Evolutionary conservation across 2,888 invertebrate species (phyloP).

Genomic region (Mechanitis mazaeus): DNA sequence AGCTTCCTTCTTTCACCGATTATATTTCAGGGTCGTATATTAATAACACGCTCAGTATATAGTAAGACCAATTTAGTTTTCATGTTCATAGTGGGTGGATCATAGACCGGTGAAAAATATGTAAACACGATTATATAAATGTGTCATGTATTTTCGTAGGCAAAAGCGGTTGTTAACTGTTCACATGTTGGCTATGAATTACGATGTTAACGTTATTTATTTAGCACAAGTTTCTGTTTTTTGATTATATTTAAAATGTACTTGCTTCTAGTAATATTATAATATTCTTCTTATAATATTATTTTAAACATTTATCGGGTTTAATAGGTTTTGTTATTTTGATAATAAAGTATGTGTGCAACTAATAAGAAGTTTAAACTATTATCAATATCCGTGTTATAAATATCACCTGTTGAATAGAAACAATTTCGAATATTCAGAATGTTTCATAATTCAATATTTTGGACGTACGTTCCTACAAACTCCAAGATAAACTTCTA

Average conservation of each 20-base stretch:
- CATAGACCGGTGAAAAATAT: neutral
- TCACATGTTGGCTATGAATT: no score
- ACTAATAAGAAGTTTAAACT: neutral
- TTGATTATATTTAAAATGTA: no score
- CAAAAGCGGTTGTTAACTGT: neutral
- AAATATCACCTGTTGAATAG: constrained; percentile 2
- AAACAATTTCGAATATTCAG: neutral
- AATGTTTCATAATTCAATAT: constrained; percentile 3
- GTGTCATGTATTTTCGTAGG: neutral
- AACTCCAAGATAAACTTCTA: constrained; percentile 13
- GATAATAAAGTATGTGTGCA: no score
- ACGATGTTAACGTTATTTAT: no score
- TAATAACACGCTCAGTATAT: neutral
- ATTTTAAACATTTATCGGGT: no score
- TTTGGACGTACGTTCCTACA: constrained; percentile 5
- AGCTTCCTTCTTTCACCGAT: constrained; percentile 6
- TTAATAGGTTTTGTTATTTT: no score
- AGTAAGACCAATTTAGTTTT: neutral
- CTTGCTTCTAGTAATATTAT: no score
- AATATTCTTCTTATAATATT: no score
- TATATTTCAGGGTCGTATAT: constrained; percentile 1
- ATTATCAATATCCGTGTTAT: neutral
- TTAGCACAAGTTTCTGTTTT: no score
- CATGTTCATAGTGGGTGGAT: constrained; percentile 1
- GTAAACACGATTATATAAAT: neutral